phyloP scores from a whole-genome alignment of 2,888 invertebrate species.

The Drosophila algonquin region DNA sequence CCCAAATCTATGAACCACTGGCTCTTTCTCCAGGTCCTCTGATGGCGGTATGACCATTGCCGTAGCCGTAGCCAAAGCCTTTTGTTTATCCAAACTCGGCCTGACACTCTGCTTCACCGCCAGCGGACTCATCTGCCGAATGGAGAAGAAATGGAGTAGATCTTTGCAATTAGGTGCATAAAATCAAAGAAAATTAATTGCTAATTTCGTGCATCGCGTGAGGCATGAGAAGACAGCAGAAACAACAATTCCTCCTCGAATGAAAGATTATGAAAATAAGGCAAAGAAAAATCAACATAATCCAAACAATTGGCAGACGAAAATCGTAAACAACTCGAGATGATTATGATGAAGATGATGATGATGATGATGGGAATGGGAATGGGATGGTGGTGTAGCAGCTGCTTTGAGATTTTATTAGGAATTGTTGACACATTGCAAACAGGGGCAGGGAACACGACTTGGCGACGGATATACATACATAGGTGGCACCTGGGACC shows the following conservation, averaged over 20 bases:
- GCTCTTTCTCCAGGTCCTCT: conserved; percentile 41
- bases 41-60: conserved; percentile 36
- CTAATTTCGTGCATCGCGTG: conserved; percentile 47
- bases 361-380: no score
- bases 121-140: conserved; percentile 67
- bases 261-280: conserved; percentile 19
- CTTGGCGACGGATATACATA: conserved; percentile 29
- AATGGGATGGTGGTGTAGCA: conserved; percentile 9
- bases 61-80: conserved; percentile 52
- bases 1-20: conserved; percentile 39
- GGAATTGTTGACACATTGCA: conserved; percentile 18
- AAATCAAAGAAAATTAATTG: conserved; percentile 52
- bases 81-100: conserved; percentile 63
- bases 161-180: conserved; percentile 33
- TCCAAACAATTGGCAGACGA: conserved; percentile 38
- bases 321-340: conserved; percentile 26
- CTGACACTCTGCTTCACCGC: conserved; percentile 63
- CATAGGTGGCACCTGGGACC: conserved; percentile 18
- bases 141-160: conserved; percentile 20
- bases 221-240: conserved; percentile 25
- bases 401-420: conserved; percentile 29
- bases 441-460: neutral
- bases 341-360: conserved; percentile 6
- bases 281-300: conserved; percentile 29
- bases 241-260: conserved; percentile 1